These are phyloP conservation scores for Paraescarpia echinospica DNA, from an alignment of 1,140 invertebrate genomes.

Conservation along the genomic window DNA sequence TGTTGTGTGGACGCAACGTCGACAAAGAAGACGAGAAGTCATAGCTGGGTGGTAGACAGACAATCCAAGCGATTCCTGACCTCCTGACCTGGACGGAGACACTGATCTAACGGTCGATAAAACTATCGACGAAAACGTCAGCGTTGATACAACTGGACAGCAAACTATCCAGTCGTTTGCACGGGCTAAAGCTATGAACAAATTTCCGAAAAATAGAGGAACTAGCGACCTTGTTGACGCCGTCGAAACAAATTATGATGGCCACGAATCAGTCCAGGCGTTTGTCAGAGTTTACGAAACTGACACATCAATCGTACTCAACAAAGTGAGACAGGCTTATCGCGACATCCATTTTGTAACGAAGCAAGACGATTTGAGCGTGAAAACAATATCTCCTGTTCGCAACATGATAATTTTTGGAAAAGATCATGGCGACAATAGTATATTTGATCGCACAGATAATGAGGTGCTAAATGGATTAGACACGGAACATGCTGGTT, in stretches of 20 bases:
- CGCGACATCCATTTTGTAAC: neutral
- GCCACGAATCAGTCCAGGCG: neutral
- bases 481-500: neutral
- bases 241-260: neutral
- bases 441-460: neutral
- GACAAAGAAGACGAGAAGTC: neutral
- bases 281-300: neutral
- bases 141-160: neutral
- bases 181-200: neutral
- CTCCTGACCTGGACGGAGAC: neutral
- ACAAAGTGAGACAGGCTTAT: neutral
- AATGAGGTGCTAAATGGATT: neutral
- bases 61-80: neutral
- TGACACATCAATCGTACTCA: neutral
- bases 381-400: neutral
- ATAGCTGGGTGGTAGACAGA: neutral
- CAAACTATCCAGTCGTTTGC: neutral
- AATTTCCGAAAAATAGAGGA: neutral
- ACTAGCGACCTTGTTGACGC: neutral
- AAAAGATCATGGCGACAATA: neutral
- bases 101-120: neutral
- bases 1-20: neutral
- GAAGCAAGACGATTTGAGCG: neutral
- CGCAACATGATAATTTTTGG: neutral
- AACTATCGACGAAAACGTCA: neutral